Evolutionary conservation across 2,888 invertebrate species (phyloP).

Genomic region (Nemapogon koenigi): DNA sequence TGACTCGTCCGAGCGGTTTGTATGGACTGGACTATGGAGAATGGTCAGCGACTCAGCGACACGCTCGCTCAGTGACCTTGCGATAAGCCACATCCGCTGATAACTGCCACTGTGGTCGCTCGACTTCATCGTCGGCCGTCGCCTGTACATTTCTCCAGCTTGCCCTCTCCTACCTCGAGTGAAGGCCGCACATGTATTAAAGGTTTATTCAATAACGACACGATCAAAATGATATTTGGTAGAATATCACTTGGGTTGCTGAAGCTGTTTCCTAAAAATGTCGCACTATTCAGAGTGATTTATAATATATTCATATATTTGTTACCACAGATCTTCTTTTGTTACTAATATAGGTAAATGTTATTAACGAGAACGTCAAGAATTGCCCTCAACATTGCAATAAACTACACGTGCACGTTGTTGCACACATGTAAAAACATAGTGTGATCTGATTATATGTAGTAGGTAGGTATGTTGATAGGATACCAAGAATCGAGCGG

Average conservation of each 20-base stretch:
- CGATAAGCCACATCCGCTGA: conserved; percentile 49
- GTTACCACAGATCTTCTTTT: too few species aligned
- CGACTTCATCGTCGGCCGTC: conserved; percentile 21
- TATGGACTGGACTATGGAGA: too few species aligned
- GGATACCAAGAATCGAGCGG: background rate
- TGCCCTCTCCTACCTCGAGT: conserved; percentile 14
- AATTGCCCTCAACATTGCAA: conserved; percentile 1
- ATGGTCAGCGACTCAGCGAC: conserved; percentile 29
- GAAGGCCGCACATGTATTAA: conserved; percentile 42
- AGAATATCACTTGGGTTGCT: too few species aligned
- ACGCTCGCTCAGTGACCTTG: conserved; percentile 44
- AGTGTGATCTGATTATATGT: background rate
- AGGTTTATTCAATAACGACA: too few species aligned
- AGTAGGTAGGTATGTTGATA: background rate
- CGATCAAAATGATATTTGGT: too few species aligned
- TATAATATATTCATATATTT: too few species aligned
- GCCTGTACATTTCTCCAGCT: conserved; percentile 37
- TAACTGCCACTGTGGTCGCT: conserved; percentile 28
- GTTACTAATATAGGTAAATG: too few species aligned
- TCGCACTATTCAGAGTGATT: too few species aligned
- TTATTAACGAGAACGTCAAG: too few species aligned
- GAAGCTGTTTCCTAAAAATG: too few species aligned
- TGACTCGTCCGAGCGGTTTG: too few species aligned
- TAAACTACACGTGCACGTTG: conserved; percentile 3
- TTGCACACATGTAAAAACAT: background rate